Conservation (phyloP, 2,888 invertebrate species). For the Thera britannica region DNA sequence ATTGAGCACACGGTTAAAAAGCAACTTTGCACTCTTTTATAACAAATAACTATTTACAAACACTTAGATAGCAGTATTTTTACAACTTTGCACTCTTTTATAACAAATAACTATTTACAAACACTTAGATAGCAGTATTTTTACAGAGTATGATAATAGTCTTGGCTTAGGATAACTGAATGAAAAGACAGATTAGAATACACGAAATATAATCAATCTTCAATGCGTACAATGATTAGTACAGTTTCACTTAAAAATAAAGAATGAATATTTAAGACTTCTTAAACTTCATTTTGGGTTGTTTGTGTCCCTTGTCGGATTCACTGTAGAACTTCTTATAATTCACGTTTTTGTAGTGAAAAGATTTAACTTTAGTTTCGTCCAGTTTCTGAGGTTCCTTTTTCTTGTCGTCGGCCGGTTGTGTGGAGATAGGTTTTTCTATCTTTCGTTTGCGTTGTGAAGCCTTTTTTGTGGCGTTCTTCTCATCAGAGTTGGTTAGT, state of each 20-base stretch:
- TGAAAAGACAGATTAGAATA: slow-evolving; percentile 7
- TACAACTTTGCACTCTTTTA: too few species aligned
- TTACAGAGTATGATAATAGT: too few species aligned
- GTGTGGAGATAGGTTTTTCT: slow-evolving; percentile 39
- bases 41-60: too few species aligned
- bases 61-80: too few species aligned
- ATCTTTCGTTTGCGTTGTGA: slow-evolving; percentile 59
- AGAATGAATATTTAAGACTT: slow-evolving; percentile 53
- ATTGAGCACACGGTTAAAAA: too few species aligned
- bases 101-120: too few species aligned
- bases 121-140: too few species aligned
- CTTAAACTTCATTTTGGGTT: slow-evolving; percentile 63
- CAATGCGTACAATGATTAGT: background rate
- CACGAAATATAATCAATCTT: slow-evolving; percentile 23
- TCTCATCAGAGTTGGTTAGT: background rate
- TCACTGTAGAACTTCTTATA: slow-evolving; percentile 67
- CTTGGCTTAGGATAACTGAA: background rate
- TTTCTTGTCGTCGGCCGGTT: slow-evolving; percentile 39
- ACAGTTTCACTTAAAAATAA: slow-evolving; percentile 38
- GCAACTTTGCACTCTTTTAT: too few species aligned
- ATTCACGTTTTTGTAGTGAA: slow-evolving; percentile 61
- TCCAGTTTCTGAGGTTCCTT: slow-evolving; percentile 40
- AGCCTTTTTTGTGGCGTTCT: slow-evolving; percentile 37
- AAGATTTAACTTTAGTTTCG: slow-evolving; percentile 48
- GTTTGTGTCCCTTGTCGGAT: slow-evolving; percentile 56